These are phyloP conservation scores for Orius insidiosus DNA, from an alignment of 1,140 invertebrate species.

Conservation along the genomic window DNA sequence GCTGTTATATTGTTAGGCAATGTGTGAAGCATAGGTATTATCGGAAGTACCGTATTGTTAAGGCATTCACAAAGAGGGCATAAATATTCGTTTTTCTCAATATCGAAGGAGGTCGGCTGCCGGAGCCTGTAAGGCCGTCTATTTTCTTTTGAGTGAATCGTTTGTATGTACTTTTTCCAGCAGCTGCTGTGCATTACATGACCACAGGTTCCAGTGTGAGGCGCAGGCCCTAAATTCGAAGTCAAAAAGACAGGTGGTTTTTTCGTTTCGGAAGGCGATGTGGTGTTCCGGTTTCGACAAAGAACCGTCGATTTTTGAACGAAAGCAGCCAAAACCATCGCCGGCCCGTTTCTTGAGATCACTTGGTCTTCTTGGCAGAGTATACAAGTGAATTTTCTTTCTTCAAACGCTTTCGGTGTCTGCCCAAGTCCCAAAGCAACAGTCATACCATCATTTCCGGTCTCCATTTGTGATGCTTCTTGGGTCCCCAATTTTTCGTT, in stretches of 20 bases:
- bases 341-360: slow-evolving; percentile 39
- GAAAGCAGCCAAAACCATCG: slow-evolving; percentile 83
- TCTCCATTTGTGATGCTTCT: slow-evolving; percentile 9
- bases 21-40: slow-evolving; percentile 51
- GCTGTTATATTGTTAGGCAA: slow-evolving; percentile 25
- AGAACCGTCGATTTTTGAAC: slow-evolving; percentile 87
- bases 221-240: slow-evolving; percentile 52
- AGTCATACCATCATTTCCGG: slow-evolving; percentile 30
- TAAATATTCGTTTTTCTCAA: slow-evolving; percentile 84
- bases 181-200: slow-evolving; percentile 94
- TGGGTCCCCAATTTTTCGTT: background rate
- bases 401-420: slow-evolving; percentile 27
- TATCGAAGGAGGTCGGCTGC: slow-evolving; percentile 68
- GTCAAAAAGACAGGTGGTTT: slow-evolving; percentile 28
- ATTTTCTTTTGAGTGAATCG: slow-evolving; percentile 70
- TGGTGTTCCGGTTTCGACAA: slow-evolving; percentile 32
- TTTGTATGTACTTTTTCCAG: slow-evolving; percentile 85
- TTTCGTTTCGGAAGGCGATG: slow-evolving; percentile 17
- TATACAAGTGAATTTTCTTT: slow-evolving; percentile 70
- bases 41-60: slow-evolving; percentile 82
- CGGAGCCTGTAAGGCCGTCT: slow-evolving; percentile 65
- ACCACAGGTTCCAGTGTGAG: slow-evolving; percentile 84
- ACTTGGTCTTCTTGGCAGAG: slow-evolving; percentile 88
- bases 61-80: slow-evolving; percentile 94
- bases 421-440: slow-evolving; percentile 36